A percentile compares a stretch with the other conserved stretches of the same genome.
Evolutionary conservation across 1,140 invertebrate genomes (phyloP).

Genomic region (Cydia splendana): DNA sequence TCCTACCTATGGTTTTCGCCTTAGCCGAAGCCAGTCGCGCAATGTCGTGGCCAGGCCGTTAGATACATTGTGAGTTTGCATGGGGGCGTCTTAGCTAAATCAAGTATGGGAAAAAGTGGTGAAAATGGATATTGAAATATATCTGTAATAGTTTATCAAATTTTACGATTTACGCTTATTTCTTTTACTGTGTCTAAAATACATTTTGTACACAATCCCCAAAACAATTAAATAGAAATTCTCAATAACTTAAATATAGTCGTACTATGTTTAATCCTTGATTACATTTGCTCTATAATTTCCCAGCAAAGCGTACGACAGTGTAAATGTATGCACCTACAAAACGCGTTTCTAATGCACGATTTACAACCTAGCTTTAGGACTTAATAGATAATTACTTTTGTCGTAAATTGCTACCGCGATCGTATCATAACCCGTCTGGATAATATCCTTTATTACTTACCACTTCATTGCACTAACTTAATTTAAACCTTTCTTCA

Average conservation of each 20-base stretch:
- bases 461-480: not conserved
- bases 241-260: not conserved
- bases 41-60: too few relatives aligned
- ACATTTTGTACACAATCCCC: too few relatives aligned
- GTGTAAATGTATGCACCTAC: constrained; percentile 5
- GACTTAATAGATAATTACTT: constrained; percentile 35
- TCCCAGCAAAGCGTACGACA: not conserved
- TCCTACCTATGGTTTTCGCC: too few relatives aligned
- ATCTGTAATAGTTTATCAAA: too few relatives aligned
- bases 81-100: too few relatives aligned
- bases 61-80: too few relatives aligned
- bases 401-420: constrained; percentile 34
- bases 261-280: not conserved
- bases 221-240: constrained; percentile 20
- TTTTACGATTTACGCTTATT: too few relatives aligned
- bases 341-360: constrained; percentile 22
- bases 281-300: not conserved
- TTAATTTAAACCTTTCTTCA: not conserved
- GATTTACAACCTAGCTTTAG: constrained; percentile 22
- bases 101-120: too few relatives aligned
- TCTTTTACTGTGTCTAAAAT: too few relatives aligned
- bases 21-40: too few relatives aligned
- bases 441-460: constrained; percentile 30
- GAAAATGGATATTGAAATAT: too few relatives aligned
- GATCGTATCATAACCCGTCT: constrained; percentile 29